Evolutionary conservation across 1,140 invertebrate genomes (phyloP), one percentile per base, ranked within the genome.

Genomic region (Eupristina koningsbergeri): DNA sequence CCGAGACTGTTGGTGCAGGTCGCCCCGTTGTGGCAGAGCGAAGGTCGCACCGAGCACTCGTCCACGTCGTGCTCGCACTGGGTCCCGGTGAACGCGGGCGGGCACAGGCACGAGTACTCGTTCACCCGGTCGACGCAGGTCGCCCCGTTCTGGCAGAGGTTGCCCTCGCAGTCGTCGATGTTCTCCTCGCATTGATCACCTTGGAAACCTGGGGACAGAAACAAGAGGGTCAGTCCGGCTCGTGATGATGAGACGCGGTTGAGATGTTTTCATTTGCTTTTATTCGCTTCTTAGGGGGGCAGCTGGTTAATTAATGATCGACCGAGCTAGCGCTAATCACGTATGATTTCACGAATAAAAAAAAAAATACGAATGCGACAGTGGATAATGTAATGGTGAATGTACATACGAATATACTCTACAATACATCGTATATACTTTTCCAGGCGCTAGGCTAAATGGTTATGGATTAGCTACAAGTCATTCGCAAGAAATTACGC

Each of bases 1-100:
- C 97, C 97, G 36, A 95, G 93, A 0, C 96, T 96, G 93, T 99
- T 99, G 47, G 96, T 98, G 89, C 98, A 99, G 3, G 98, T 99
- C 3, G 97, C 98, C 0, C 97, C 97, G 91, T 99, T 99, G 92
- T 98, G 96, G 87, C 98, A 99, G 1, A 98, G 95, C 69, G 95
- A 95, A 0, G 97, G 97, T 80, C 95, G 94, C 87, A 96, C 91
- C 67, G 96, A 95, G 87, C 96, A 97, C 89, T 97, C 96, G 89
- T 97, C 96, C 45, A 97, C 96, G 88, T 97, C 96, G 64, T 93
- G 93, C 87, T 96, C 95, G 89, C 97, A 98, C 67, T 95, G 95
- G n/a, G 94, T 93, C 0, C 98, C 98, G 2, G 96, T 97, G 92
- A 96, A 98, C 3, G 96, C 96, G 0, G 96, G 94, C 3, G 97